These are phyloP conservation scores for Austrofundulus limnaeus DNA, from an alignment of 2,113 vertebrate species.

Conservation along the genomic window DNA sequence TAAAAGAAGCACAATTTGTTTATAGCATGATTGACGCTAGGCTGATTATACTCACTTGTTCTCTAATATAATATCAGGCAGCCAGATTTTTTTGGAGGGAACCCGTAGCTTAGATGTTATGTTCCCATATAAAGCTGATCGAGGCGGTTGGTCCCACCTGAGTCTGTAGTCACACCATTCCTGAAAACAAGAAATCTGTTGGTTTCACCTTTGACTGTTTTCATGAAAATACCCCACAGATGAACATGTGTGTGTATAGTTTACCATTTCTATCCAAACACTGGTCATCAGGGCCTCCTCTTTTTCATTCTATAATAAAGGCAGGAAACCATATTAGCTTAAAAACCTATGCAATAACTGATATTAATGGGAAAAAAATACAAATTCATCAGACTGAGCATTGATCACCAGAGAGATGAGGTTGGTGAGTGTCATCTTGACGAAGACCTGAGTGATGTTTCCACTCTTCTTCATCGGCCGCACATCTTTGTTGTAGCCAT, in stretches of 20 bases:
- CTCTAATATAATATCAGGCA: conserved; percentile 89
- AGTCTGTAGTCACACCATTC: conserved; percentile 92
- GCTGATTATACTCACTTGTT: conserved; percentile 86
- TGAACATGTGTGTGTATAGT: not conserved
- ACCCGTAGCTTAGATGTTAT: conserved; percentile 81
- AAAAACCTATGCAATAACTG: not conserved
- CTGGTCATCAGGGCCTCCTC: conserved; percentile 93
- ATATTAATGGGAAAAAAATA: conserved; percentile 39
- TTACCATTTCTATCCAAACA: conserved; percentile 97
- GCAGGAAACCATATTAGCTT: not conserved
- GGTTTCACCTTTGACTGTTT: conserved; percentile 3
- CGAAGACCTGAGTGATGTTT: conserved; percentile 84
- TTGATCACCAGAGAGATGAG: conserved; percentile 90
- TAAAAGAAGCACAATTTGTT: not conserved
- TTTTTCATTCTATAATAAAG: conserved; percentile 84
- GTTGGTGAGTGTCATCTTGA: conserved; percentile 97
- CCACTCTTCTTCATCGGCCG: conserved; percentile 75
- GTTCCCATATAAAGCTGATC: conserved; percentile 77
- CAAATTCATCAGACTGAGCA: not conserved
- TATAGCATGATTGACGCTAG: not conserved
- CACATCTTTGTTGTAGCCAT: conserved; percentile 85
- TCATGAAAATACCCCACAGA: not conserved
- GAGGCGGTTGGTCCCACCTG: conserved; percentile 80
- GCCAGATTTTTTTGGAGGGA: conserved; percentile 92
- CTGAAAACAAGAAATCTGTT: conserved; percentile 63